These are phyloP conservation scores for Tetragonula carbonaria DNA, from an alignment of 2,888 invertebrate species.

Conservation along the genomic window DNA sequence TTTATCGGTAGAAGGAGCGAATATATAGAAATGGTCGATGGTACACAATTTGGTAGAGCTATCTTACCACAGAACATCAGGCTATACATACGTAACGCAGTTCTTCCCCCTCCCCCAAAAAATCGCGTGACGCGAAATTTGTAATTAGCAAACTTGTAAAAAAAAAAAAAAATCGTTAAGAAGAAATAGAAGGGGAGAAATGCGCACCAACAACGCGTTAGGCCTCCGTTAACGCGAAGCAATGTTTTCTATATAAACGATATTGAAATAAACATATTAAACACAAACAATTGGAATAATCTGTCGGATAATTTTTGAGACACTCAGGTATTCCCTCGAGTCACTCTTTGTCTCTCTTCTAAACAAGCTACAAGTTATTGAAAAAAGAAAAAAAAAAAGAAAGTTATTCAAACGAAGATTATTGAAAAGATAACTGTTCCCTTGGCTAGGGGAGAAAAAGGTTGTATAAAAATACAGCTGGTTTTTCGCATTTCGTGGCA, in stretches of 20 bases:
- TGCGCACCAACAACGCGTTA: constrained; percentile 37
- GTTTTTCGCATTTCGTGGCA: neutral
- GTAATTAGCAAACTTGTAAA: constrained; percentile 1
- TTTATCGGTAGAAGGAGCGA: constrained; percentile 68
- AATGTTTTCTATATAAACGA: constrained; percentile 75
- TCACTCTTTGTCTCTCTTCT: no score
- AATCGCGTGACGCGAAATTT: constrained; percentile 6
- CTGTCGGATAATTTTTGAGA: neutral
- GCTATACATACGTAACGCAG: constrained; percentile 7
- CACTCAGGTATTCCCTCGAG: constrained; percentile 3
- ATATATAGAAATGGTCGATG: constrained; percentile 45
- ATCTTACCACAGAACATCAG: constrained; percentile 36
- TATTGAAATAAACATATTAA: constrained; percentile 75
- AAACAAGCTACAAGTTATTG: neutral
- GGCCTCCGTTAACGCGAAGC: constrained; percentile 64
- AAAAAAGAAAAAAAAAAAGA: no score
- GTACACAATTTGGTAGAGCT: constrained; percentile 42
- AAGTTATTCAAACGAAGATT: neutral
- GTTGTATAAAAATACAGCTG: neutral
- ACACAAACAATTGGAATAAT: constrained; percentile 48
- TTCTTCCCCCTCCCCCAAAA: constrained; percentile 32
- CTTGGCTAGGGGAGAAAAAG: no score
- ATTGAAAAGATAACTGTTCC: neutral
- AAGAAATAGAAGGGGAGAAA: constrained; percentile 14
- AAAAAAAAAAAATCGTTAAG: neutral